Evolutionary conservation across 2,888 invertebrate genomes (phyloP).

Genomic region (Eremobia ochroleuca): DNA sequence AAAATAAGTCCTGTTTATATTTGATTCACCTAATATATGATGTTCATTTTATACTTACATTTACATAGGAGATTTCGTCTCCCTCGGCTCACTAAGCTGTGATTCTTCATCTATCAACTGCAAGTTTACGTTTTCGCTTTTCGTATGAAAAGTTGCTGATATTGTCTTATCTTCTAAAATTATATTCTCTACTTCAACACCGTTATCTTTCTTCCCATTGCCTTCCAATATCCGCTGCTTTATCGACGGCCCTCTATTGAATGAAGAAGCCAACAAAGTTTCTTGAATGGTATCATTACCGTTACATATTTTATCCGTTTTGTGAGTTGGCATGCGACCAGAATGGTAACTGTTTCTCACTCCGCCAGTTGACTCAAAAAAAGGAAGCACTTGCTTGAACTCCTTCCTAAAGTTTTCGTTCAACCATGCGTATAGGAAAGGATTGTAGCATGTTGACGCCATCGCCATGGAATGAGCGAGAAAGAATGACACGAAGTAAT

Average conservation of each 20-base stretch:
- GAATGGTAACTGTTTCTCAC: slow-evolving; percentile 89
- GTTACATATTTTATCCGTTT: slow-evolving; percentile 93
- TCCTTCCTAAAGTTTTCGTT: slow-evolving; percentile 99
- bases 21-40: too few relatives aligned
- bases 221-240: slow-evolving; percentile 83
- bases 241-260: slow-evolving; percentile 89
- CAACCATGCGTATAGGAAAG: slow-evolving; percentile 99
- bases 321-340: slow-evolving; percentile 86
- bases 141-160: slow-evolving; percentile 82
- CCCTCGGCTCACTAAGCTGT: slow-evolving; percentile 80
- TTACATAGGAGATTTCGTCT: slow-evolving; percentile 78
- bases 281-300: slow-evolving; percentile 94
- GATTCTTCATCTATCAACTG: slow-evolving; percentile 87
- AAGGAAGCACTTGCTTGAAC: slow-evolving; percentile 95
- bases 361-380: slow-evolving; percentile 90
- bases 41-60: slow-evolving; percentile 76
- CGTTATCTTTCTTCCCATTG: slow-evolving; percentile 87
- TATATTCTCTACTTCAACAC: slow-evolving; percentile 91
- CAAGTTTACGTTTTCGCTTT: slow-evolving; percentile 83
- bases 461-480: slow-evolving; percentile 98
- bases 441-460: slow-evolving; percentile 99
- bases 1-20: too few relatives aligned
- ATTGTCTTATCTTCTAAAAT: slow-evolving; percentile 87
- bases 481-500: slow-evolving; percentile 97
- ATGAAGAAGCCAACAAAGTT: slow-evolving; percentile 91